Base-by-base conservation (phyloP, 2,888 invertebrate species). In the Drosophila colorata region DNA sequence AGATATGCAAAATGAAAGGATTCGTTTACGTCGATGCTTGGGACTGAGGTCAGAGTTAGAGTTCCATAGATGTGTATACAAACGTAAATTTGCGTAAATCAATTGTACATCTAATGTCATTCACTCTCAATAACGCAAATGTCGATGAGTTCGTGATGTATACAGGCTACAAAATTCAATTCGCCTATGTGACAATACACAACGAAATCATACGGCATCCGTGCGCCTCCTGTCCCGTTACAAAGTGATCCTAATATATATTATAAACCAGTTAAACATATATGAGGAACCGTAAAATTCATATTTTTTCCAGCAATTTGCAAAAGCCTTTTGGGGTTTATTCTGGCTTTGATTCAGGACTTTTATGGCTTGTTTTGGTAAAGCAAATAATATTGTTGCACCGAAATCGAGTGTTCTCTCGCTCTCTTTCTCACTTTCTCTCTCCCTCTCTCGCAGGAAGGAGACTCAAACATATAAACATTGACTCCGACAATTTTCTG, bases 291-390 rank as follows among this genome's bases (percentile, higher is more conserved):
- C 2, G 31, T 31, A 31, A 9, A 4, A 31, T 0, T 31, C 11
- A 31, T 31, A 25, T 31, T 31, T 31, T 11, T 31, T n/a, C n/a
- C n/a, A n/a, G 38, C 46, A 43, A 59, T 59, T 28, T 28, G 28
- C 28, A 28, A 28, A 28, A 8, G 9, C 28, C 8, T 9, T 8
- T 28, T 8, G 28, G 8, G 1, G 2, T 28, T 28, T 28, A 28
- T 8, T 8, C 8, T 28, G 28, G 28, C 28, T 8, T 28, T 28
- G 28, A 28, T 55, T 11, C 20, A 28, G 35, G 14, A 11, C 3
- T 75, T 78, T 49, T 73, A 78, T 78, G 74, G 78, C 78, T 78
- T 75, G 78, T 75, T 78, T 75, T 74, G 49, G 43, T 48, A 69
- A 49, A 48, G 57, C 69, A 59, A 68, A 73, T 46, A 55, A 52